Base-by-base conservation (phyloP, 2,797 vertebrate species). In the Danio choprae region DNA sequence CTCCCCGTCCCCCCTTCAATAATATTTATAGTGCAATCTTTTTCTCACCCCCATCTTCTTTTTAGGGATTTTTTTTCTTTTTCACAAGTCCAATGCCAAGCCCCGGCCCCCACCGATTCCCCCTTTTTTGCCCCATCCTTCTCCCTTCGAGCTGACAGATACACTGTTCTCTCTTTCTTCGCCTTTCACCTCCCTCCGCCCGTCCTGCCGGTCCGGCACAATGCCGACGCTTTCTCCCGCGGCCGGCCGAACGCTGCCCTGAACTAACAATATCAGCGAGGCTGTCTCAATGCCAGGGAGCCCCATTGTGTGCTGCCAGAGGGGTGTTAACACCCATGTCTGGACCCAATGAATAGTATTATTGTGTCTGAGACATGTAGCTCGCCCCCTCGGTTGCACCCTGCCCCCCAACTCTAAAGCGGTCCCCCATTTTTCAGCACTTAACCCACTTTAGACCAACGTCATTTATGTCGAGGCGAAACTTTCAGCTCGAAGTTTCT, bases 361-460 rank as follows among this genome's bases (percentile, higher is more conserved):
- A 95, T 95, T 96, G 95, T 96, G 95, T 94, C 94, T 94, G 93
- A 95, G 91, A 94, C 92, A 93, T 92, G 92, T 90, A 88, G 88
- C 87, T 88, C 83, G 85, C 89, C 90, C 88, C 84, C 83, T 87
- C 81, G 79, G 88, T 86, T 84, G 68, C 82, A 83, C 84, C 83
- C 87, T 85, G 86, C 88, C 89, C 88, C 76, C 64, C 71, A 82
- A 58, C 81, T 76, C 55, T 6, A 5, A 69, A 74, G 43, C 56
- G 6, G 46, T 55, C 50, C 58, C 70, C 62, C 22, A 22, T 64
- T 62, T 65, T 53, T 64, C 22, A 12, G 60, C 81, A 82, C 12
- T 44, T 79, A 82, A 81, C 80, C 77, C 84, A 59, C 38, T 81
- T 87, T 73, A 88, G 88, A 86, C 89, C 89, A 90, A 82, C 86